Base-by-base conservation (phyloP, 2,888 invertebrate genomes). In the Oscheius myriophilus region DNA sequence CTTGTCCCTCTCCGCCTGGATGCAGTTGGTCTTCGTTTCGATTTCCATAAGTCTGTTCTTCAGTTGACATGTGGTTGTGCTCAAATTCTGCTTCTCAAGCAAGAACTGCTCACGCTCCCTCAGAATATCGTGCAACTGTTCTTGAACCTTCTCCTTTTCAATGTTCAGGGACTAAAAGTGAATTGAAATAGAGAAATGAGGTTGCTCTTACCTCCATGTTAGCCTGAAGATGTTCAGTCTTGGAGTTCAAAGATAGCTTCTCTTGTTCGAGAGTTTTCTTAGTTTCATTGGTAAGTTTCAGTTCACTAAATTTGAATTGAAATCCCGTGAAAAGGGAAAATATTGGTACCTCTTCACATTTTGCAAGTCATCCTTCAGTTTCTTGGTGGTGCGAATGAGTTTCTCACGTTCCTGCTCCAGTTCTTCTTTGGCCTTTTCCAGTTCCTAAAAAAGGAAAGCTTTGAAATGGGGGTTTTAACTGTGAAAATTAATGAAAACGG, bases 361-460 rank as follows among this genome's bases (percentile, higher is more conserved):
- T 57, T 79, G 77, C 75, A 88, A 86, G 70, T 89, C 88, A 61
- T 87, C 86, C 69, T 86, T 86, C 70, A 89, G 82, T 63, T 88
- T 88, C 51, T 85, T 81, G n/a, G 87, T 87, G 53, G 87, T 87
- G 21, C 82, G 70, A 67, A 88, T 88, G 78, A 89, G 76, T 68
- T 87, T 88, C 25, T 82, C 80, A 69, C 88, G 86, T 69, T 89
- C 89, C 49, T 86, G 86, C 75, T 88, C 88, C 57, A 89, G 79
- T 76, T 88, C 88, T 25, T 84, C 83, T 68, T 88, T 88, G 33
- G 88, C 70, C 53, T 80, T 84, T 64, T 87, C 87, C 59, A 89
- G 77, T 66, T 88, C 80, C 82, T 81, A 45, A 45, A 55, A 42
- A 21, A 12, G 9, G 9, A 43, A 21, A 42, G 41, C 41, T 57